Percentiles rank a stretch among this genome's conserved stretches.
phyloP scores from a whole-genome alignment of 2,797 vertebrate species.

The Halcyon badia region DNA sequence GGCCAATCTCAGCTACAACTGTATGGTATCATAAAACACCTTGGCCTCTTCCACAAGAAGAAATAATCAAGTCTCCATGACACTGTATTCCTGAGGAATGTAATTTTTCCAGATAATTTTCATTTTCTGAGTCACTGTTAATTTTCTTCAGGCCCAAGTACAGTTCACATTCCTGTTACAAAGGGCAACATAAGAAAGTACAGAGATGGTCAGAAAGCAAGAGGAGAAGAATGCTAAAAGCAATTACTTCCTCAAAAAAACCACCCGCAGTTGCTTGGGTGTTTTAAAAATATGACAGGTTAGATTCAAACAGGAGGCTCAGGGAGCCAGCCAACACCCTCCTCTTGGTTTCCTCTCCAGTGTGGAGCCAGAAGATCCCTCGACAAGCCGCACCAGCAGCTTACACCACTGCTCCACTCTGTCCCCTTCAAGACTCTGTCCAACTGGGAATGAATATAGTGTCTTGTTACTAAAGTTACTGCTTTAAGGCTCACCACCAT shows the following conservation, averaged over 20 bases:
- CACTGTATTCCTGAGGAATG: conserved; percentile 60
- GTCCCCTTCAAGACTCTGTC: not conserved
- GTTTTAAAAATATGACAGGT: conserved; percentile 13
- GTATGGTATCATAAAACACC: conserved; percentile 71
- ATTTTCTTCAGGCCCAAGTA: conserved; percentile 28
- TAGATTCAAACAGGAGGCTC: not conserved
- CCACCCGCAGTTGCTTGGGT: not conserved
- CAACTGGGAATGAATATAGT: conserved; percentile 34
- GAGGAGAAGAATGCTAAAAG: conserved; percentile 49
- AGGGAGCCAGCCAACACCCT: not conserved
- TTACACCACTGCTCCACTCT: not conserved
- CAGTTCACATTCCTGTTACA: conserved; percentile 23
- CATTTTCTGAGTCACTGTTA: conserved; percentile 62
- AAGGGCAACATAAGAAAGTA: conserved; percentile 20
- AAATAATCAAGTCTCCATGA: conserved; percentile 64
- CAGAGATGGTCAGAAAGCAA: conserved; percentile 42
- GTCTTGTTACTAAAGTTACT: conserved; percentile 34
- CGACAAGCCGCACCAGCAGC: not conserved
- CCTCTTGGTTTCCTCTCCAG: not conserved
- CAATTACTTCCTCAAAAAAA: conserved; percentile 39
- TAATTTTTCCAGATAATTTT: conserved; percentile 64
- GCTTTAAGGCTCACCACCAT: conserved; percentile 10
- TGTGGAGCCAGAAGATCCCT: not conserved
- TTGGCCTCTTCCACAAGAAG: conserved; percentile 65
- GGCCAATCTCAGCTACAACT: conserved; percentile 67